These are phyloP conservation scores for Temnothorax rugatulus DNA, from an alignment of 2,888 invertebrate genomes.

Conservation along the genomic window DNA sequence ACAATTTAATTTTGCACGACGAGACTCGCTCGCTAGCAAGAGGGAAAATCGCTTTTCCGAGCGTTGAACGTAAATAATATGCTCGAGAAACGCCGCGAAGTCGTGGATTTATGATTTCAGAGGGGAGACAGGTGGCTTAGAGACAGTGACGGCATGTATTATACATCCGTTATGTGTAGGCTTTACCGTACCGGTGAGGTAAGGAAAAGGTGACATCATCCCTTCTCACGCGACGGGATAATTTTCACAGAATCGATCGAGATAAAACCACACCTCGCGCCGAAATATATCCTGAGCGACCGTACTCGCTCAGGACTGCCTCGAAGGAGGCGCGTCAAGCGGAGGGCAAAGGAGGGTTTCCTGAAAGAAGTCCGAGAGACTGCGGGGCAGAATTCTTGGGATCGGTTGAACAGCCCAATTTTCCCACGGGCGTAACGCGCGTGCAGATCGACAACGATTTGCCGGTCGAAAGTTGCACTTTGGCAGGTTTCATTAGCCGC, in stretches of 20 bases:
- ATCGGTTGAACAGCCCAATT: neutral
- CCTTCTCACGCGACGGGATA: constrained; percentile 52
- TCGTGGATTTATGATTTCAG: constrained; percentile 47
- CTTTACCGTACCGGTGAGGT: constrained; percentile 1
- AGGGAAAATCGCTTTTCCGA: constrained; percentile 5
- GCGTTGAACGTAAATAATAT: constrained; percentile 34
- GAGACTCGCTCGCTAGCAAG: neutral
- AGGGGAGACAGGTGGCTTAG: constrained; percentile 29
- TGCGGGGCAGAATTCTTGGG: neutral
- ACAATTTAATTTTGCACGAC: constrained; percentile 23
- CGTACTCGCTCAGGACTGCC: constrained; percentile 33
- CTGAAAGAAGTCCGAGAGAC: constrained; percentile 46
- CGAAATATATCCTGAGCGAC: constrained; percentile 15
- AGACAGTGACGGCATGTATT: constrained; percentile 45
- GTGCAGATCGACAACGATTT: constrained; percentile 13
- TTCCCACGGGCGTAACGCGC: constrained; percentile 36
- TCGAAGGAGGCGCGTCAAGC: constrained; percentile 59
- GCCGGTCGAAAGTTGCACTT: neutral
- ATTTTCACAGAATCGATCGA: constrained; percentile 78
- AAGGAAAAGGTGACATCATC: constrained; percentile 15
- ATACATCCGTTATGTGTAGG: neutral
- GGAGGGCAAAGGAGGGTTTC: constrained; percentile 36
- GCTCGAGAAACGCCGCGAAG: constrained; percentile 21
- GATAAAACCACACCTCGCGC: constrained; percentile 77
- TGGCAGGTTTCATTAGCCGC: constrained; percentile 21